A percentile compares a stretch with the other conserved stretches of the same genome.
phyloP scores from a whole-genome alignment of 2,113 vertebrate genomes.

The Barnardius zonarius region DNA sequence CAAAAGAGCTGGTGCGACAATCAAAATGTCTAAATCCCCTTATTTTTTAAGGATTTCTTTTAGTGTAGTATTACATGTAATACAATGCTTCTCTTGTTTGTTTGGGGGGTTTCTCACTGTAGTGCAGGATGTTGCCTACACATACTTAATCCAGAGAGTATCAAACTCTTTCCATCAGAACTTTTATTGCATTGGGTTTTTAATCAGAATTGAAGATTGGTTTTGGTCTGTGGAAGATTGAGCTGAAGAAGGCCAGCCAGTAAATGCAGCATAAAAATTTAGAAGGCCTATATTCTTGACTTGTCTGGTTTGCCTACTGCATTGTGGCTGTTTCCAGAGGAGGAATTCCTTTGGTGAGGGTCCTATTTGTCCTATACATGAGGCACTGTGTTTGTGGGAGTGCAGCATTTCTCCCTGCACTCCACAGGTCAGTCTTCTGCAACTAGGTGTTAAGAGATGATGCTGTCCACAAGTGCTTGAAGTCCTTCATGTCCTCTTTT shows the following conservation, averaged over 20 bases:
- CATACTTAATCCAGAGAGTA: not conserved
- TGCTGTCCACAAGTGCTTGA: not conserved
- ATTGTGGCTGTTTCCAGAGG: not conserved
- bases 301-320: not conserved
- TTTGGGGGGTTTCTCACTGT: not conserved
- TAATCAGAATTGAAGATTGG: not conserved
- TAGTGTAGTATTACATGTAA: not conserved
- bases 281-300: not conserved
- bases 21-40: not conserved
- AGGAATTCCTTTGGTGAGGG: not conserved
- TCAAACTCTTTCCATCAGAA: not conserved
- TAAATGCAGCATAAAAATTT: not conserved
- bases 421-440: not conserved
- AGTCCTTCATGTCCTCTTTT: not conserved
- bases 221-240: conserved; percentile 28
- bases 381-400: not conserved
- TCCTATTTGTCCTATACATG: not conserved
- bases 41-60: not conserved
- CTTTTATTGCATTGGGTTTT: not conserved
- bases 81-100: not conserved
- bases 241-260: conserved; percentile 13
- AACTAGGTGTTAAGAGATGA: not conserved
- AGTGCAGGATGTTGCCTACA: not conserved
- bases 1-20: not conserved
- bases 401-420: not conserved